Base-by-base conservation (phyloP, 2,797 vertebrate genomes). In the Tinamus major region DNA sequence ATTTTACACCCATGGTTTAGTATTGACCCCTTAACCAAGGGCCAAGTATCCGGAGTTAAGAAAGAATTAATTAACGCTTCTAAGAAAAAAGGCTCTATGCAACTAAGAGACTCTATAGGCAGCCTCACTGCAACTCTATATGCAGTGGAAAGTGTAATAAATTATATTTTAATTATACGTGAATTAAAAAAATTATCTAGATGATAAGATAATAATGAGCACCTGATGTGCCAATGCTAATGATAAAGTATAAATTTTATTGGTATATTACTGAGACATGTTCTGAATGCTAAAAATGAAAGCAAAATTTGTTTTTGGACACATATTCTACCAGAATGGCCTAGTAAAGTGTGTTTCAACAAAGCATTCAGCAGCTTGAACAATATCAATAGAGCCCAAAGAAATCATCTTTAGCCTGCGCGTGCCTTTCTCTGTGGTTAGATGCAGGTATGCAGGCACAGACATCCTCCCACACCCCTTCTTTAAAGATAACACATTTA, bases 141-240 rank as follows among this genome's bases (percentile, higher is more conserved):
- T 39, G 71, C 58, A 49, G 7, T 48, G 41, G 51, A 64, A 71
- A 26, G 4, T 13, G 23, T 41, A 44, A 78, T 23, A 1, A 78
- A 62, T 62, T 63, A 11, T n/a, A 16, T 87, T 90, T 59, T 35
- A 61, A 70, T 51, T 33, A 5, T 27, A 13, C 14, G 5, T 26
- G 3, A 64, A 70, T 27, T 49, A 35, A 21, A 67, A 1, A 24
- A 75, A 79, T 77, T 10, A 8, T 56, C 27, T 9, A 16, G 4
- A 29, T 0, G 0, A 19, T 39, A 14, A 33, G 24, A 51, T 12
- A 9, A 14, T n/a, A 11, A 64, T 14, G 53, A 61, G 24, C 17
- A 61, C 18, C 24, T 53, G 41, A 37, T 33, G 5, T 74, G 26
- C 42, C 39, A 80, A 41, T 79, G 9, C 27, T 35, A 74, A 53